phyloP scores from a whole-genome alignment of 1,140 invertebrate species.

The Triops cancriformis region DNA sequence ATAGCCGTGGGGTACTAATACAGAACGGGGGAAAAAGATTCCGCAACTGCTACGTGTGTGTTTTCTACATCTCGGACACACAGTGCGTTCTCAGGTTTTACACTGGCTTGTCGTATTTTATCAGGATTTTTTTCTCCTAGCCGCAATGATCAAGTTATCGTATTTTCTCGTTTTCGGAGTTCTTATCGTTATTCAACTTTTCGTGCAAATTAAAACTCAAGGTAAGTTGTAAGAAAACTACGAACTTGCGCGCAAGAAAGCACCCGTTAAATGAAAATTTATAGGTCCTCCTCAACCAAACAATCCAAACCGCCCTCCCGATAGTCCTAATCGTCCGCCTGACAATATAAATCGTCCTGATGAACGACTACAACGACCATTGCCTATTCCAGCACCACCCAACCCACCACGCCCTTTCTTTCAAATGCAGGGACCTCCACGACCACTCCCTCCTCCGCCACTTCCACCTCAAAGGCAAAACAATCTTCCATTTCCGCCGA shows the following conservation, averaged over 20 bases:
- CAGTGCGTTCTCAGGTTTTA: not conserved
- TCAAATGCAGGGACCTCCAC: not conserved
- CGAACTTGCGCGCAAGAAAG: not conserved
- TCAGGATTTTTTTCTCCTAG: not conserved
- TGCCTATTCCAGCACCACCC: not conserved
- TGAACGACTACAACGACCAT: not conserved
- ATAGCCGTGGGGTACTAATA: too few relatives aligned
- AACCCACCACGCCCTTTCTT: not conserved
- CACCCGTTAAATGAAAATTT: not conserved
- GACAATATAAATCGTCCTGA: not conserved
- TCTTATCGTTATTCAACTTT: not conserved
- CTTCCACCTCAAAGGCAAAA: not conserved
- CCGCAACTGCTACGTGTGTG: not conserved
- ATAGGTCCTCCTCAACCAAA: not conserved
- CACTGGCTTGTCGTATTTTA: not conserved
- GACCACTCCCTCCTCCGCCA: not conserved
- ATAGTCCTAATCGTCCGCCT: too few relatives aligned
- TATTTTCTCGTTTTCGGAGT: not conserved
- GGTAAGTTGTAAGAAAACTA: not conserved
- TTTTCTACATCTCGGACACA: not conserved
- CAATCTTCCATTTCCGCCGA: not conserved
- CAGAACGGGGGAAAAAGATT: too few relatives aligned
- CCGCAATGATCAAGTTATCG: not conserved
- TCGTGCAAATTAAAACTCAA: not conserved
- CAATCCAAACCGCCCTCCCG: not conserved